Conservation (phyloP, 2,113 vertebrate species). For the Mormyrus iriodes region DNA sequence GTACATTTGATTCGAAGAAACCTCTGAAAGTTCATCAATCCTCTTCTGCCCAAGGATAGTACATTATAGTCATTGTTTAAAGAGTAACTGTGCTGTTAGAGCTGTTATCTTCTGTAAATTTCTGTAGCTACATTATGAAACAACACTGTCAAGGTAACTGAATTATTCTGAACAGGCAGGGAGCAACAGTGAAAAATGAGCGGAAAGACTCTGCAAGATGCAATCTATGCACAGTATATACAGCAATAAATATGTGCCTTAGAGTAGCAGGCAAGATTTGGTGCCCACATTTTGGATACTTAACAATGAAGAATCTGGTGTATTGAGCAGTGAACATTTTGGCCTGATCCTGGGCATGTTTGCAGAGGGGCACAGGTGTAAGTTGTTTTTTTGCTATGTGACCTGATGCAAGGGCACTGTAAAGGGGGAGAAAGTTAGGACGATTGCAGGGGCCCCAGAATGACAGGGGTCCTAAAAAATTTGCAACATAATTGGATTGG, state of each 20-base stretch:
- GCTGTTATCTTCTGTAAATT: not conserved
- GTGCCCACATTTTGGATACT: not conserved
- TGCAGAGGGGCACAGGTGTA: not conserved
- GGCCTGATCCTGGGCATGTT: not conserved
- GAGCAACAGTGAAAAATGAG: not conserved
- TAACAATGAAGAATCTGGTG: not conserved
- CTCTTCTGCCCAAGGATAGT: not conserved
- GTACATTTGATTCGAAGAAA: not conserved
- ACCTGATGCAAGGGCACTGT: not conserved
- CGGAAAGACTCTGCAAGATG: conserved; percentile 3
- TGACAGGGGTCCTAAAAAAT: not conserved
- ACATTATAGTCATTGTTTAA: not conserved
- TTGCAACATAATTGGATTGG: not conserved
- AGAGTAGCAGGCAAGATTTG: not conserved
- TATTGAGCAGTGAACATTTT: not conserved
- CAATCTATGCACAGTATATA: not conserved
- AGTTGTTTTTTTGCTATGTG: not conserved
- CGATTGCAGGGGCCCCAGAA: not conserved
- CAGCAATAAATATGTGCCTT: not conserved
- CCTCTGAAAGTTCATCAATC: not conserved
- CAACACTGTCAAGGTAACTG: not conserved
- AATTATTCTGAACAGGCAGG: not conserved
- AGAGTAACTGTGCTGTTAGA: not conserved
- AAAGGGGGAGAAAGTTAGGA: not conserved
- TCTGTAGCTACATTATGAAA: not conserved